A percentile compares a stretch with the other conserved stretches of the same genome.
Conservation (phyloP, 2,113 vertebrate species). For the Dendrocopos noguchii region DNA sequence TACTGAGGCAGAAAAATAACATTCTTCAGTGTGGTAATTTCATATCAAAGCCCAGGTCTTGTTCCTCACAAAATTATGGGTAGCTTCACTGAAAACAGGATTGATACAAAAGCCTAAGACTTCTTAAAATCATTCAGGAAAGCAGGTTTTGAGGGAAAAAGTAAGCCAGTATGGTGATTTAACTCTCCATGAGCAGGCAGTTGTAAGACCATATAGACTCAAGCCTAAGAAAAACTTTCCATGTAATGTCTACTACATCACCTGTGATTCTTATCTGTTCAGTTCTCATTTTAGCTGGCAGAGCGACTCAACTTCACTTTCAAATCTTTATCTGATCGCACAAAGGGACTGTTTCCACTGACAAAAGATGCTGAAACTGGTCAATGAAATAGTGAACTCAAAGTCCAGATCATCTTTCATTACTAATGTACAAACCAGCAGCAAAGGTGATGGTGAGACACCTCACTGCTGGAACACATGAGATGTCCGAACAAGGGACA, state of each 20-base stretch:
- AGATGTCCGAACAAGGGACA: background rate
- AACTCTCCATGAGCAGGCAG: background rate
- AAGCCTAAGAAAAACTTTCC: background rate
- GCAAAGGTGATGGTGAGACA: accelerated
- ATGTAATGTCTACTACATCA: background rate
- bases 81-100: background rate
- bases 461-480: background rate
- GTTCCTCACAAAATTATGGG: background rate
- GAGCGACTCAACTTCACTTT: background rate
- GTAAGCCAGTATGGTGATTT: background rate
- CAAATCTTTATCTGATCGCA: background rate
- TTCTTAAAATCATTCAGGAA: background rate
- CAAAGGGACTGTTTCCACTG: background rate
- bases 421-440: background rate
- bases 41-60: background rate
- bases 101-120: background rate
- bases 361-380: background rate
- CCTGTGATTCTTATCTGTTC: background rate
- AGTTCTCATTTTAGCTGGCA: background rate
- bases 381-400: background rate
- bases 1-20: background rate
- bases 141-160: background rate
- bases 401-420: background rate
- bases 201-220: background rate
- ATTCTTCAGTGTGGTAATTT: background rate